Base-by-base conservation (phyloP, 2,888 invertebrate genomes). In the Allolobophora icterica region DNA sequence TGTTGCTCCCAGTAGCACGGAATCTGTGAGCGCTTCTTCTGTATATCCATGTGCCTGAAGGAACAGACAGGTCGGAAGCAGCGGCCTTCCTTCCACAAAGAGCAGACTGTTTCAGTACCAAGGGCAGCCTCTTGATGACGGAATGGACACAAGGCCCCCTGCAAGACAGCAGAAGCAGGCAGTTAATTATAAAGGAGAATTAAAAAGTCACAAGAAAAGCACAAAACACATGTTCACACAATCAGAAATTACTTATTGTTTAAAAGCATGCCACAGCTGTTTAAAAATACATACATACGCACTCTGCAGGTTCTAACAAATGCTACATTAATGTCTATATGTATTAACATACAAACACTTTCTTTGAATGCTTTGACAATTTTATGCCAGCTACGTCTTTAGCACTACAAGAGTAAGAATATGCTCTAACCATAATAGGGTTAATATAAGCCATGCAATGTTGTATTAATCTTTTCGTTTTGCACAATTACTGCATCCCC, bases 1-100 rank as follows among this genome's bases (percentile, higher is more conserved):
- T 98, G 97, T 93, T 96, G 97, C 96, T 98, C 98, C 97, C 97
- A 98, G 95, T 97, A 98, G 95, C 98, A 98, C 1, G 97, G 97
- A 94, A 97, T 97, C 93, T 96, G 96, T 95, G 97, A 97, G 93
- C 97, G 97, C 95, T 97, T 97, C 96, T 97, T 97, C 97, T 97
- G 95, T 93, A 97, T 96, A 95, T 97, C 97, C 97, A 98, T 98
- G 95, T 98, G 98, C 94, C 98, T 96, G 94, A 97, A 97, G 95
- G 97, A 97, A 95, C 98, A 98, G 93, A 97, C 96, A 94, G 97
- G 92, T 52, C 94, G 97, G 84, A 96, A 96, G 95, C 98, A 98
- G 95, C 97, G 97, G 93, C 97, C 97, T 95, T 97, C 97, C 95
- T 97, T 97, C 98, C 98, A 98, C 93, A 97, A 97, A 21, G 96